Conservation (phyloP, 2,797 vertebrate species). For the Coracias cyanogaster region DNA sequence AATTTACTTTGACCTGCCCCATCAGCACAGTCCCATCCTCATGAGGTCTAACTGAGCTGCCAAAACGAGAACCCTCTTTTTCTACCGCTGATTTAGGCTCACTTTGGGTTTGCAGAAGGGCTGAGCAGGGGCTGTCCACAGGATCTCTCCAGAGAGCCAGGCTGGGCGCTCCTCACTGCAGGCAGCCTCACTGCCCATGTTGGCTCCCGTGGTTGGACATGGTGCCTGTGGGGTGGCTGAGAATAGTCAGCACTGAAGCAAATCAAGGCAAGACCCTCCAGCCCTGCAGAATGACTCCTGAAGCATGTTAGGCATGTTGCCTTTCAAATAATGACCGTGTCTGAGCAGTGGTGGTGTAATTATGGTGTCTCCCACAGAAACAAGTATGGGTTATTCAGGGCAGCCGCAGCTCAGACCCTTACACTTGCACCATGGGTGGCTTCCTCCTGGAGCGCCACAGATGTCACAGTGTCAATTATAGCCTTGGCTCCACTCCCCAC, state of each 20-base stretch:
- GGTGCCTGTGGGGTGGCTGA: not conserved
- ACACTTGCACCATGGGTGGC: not conserved
- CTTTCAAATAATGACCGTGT: not conserved
- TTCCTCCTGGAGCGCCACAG: not conserved
- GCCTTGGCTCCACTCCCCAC: not conserved
- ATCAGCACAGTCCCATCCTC: not conserved
- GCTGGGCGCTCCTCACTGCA: accelerated
- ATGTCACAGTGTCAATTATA: accelerated
- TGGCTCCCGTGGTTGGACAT: accelerated
- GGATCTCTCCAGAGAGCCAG: not conserved
- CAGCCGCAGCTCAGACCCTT: not conserved
- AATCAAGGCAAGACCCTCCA: accelerated
- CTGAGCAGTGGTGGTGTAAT: not conserved
- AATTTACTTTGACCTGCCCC: not conserved
- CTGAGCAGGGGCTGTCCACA: not conserved
- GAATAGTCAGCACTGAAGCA: not conserved
- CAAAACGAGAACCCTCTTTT: not conserved
- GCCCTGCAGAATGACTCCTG: not conserved
- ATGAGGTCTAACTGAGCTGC: not conserved
- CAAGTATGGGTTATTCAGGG: not conserved
- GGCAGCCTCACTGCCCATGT: not conserved
- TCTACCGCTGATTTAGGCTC: not conserved
- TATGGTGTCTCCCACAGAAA: not conserved
- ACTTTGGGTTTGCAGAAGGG: not conserved
- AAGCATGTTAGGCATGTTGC: not conserved